Conservation (phyloP, 23 tunicate genomes). For the Trididemnum miniatum region DNA sequence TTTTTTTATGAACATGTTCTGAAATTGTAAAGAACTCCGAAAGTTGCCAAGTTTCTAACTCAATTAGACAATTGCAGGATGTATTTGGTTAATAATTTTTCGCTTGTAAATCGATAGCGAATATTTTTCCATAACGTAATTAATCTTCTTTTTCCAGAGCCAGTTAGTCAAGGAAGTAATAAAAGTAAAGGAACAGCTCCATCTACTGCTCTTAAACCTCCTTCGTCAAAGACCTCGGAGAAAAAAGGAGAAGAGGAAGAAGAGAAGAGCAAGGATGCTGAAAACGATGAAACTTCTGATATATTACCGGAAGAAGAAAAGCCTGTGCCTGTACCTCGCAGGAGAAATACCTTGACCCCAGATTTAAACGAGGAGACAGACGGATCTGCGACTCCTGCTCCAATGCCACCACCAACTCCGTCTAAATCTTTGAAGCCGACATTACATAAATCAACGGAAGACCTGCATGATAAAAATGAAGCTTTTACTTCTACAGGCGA, state of each 20-base stretch:
- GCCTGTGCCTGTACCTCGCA: background rate
- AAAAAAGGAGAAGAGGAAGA: background rate
- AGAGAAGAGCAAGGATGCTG: background rate
- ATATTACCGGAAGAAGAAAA: background rate
- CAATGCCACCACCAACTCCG: conserved; percentile 1
- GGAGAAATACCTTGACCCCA: background rate
- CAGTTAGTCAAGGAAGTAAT: too few species aligned
- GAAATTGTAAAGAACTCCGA: too few species aligned
- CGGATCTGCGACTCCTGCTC: background rate
- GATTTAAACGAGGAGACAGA: background rate
- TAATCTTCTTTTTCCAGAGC: too few species aligned
- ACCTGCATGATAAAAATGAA: background rate
- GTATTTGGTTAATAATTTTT: too few species aligned
- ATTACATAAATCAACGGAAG: background rate
- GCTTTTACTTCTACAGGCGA: background rate
- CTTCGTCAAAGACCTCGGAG: background rate
- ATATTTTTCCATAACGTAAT: too few species aligned
- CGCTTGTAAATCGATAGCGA: too few species aligned
- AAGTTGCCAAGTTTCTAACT: too few species aligned
- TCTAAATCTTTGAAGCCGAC: conserved; percentile 5
- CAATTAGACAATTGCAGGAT: too few species aligned
- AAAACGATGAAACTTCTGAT: background rate
- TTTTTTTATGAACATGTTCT: too few species aligned
- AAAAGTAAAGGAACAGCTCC: background rate
- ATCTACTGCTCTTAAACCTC: background rate